Evolutionary conservation across 2,888 invertebrate species (phyloP), one percentile per base, ranked within the genome.

Genomic region (Tetragonisca angustula): DNA sequence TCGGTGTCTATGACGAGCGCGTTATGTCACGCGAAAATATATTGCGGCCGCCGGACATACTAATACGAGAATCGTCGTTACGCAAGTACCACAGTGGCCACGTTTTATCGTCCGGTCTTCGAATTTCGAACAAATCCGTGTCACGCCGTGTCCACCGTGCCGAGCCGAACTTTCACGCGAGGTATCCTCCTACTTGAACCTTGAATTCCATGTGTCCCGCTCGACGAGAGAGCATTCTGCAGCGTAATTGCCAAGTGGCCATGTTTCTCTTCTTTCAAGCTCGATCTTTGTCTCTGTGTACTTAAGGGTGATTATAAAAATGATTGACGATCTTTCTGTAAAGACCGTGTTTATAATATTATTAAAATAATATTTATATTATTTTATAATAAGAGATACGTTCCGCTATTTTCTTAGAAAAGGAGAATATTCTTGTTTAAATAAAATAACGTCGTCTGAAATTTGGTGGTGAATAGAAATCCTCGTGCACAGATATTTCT

Each of bases 11-110:
- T 84, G 81, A 86, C 87, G 85, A 90, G 83, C 80, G 68, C 77
- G 85, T 89, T 89, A 90, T 91, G 85, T 89, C 88, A 89, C 84
- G 88, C 83, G 83, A 88, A 84, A 90, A 88, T 86, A 69, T 85
- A 79, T 84, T 89, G 85, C 80, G 77, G 76, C 77, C 85, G 69
- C 70, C 73, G 70, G 83, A 88, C 88, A 89, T 90, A 89, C 89
- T 88, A 90, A 92, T 89, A 88, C 85, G 71, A 64, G 83, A 88
- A 90, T 89, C 76, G 73, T 49, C 77, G 65, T 91, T 90, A 87
- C 88, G 87, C 87, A 88, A 91, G 77, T 64, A 49, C 19, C 61
- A 43, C 11, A 70, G 54, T 71, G 65, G 21, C 62, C 56, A 65
- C 13, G 54, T 81, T 70, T 76, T 62, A 73, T 87, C 79, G 19